Base-by-base conservation (phyloP, 2,888 invertebrate genomes). In the Ectemnius continuus region DNA sequence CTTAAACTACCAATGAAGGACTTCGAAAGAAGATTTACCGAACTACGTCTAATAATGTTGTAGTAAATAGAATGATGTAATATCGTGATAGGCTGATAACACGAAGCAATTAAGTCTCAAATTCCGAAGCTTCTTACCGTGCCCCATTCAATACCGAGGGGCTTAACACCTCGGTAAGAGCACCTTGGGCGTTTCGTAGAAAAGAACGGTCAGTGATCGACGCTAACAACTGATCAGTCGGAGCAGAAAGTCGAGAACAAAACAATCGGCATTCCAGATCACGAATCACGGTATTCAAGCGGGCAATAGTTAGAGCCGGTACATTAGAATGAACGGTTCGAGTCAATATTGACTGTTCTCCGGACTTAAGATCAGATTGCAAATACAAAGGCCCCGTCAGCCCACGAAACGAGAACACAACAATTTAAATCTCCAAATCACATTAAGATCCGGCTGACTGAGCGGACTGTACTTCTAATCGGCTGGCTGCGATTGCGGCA, bases 391-490 rank as follows among this genome's bases (percentile, higher is more conserved):
- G 26, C 63, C 28, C 36, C 36, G 36, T 36, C 67, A 67, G 66
- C 67, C 70, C 48, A 75, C 75, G 75, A 76, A 75, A 67, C 70
- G 26, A 60, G 16, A 52, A 75, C 28, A 57, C 20, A 36, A 36
- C 46, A 67, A 75, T 67, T 76, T 67, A 67, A 75, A 76, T 76
- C 76, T 67, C 75, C 63, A 67, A 75, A 76, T 76, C 76, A 58
- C 69, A 70, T 70, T 76, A 67, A 59, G 75, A 70, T 75, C 67
- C 69, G 16, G 56, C 14, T 61, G 64, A 57, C 60, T n/a, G 59
- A 52, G 46, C n/a, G n/a, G 52, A 63, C 26, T 63, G 60, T 26
- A 47, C 68, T 59, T 67, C 57, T 75, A 57, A 76, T 74, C 69
- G 62, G 60, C 56, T 61, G 67, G 75, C 63, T 68, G 66, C 57